A percentile compares a stretch with the other conserved stretches of the same genome.
phyloP scores from a whole-genome alignment of 2,888 invertebrate genomes.

The Parnassius apollo region DNA sequence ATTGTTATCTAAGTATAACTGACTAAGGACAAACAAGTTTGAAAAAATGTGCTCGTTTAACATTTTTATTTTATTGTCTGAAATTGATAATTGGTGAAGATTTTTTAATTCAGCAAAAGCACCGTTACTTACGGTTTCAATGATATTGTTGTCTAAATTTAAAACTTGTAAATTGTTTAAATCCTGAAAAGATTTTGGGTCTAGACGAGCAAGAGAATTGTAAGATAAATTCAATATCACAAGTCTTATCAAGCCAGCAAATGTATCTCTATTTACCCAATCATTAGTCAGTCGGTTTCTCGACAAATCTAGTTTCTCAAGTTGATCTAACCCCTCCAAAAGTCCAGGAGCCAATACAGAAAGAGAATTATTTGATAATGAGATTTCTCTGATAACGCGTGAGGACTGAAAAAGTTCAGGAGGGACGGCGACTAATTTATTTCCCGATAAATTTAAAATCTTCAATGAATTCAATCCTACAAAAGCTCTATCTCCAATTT shows the following conservation, averaged over 20 bases:
- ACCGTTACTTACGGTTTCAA: constrained; percentile 85
- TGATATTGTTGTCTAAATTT: constrained; percentile 86
- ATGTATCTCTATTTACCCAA: constrained; percentile 89
- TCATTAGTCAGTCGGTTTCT: constrained; percentile 87
- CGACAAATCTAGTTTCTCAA: constrained; percentile 87
- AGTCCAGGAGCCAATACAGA: constrained; percentile 87
- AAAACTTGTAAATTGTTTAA: constrained; percentile 87
- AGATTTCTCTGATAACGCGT: constrained; percentile 85
- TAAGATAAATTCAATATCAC: constrained; percentile 87
- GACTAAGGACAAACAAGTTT: constrained; percentile 86
- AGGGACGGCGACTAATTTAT: constrained; percentile 89
- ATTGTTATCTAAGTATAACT: constrained; percentile 88
- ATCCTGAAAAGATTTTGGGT: constrained; percentile 87
- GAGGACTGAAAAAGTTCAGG: constrained; percentile 89
- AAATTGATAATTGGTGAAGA: constrained; percentile 87
- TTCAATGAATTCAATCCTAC: constrained; percentile 85
- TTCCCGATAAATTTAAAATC: constrained; percentile 89
- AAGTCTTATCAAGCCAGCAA: constrained; percentile 86
- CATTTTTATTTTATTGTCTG: constrained; percentile 84
- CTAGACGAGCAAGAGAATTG: constrained; percentile 86
- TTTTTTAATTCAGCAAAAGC: constrained; percentile 88
- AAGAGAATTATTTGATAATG: constrained; percentile 90
- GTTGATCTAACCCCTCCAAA: constrained; percentile 86
- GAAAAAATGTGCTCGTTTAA: constrained; percentile 86
- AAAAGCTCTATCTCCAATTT: constrained; percentile 88